phyloP scores from a whole-genome alignment of 2,797 vertebrate species.

The Anniella stebbinsi region DNA sequence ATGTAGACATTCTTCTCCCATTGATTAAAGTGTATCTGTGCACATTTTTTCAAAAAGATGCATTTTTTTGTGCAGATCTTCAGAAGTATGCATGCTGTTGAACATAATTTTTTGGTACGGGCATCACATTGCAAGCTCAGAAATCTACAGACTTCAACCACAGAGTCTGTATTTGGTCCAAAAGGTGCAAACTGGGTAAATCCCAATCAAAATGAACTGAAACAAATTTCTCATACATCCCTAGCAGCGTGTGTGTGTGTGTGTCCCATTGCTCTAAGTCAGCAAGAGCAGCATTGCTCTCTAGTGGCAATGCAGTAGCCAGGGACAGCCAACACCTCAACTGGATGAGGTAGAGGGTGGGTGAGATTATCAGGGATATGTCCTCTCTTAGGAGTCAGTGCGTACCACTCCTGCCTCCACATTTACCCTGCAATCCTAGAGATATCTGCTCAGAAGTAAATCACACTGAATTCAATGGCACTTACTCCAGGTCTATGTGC shows the following conservation, averaged over 20 bases:
- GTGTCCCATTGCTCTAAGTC: background rate
- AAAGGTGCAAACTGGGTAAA: background rate
- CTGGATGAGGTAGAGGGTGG: background rate
- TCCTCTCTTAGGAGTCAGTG: background rate
- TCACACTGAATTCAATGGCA: background rate
- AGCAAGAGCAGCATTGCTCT: constrained; percentile 19
- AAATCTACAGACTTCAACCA: no score
- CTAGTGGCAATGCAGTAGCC: constrained; percentile 2
- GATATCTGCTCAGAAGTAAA: background rate
- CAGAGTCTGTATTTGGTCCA: background rate
- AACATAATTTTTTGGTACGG: no score
- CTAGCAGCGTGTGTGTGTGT: no score
- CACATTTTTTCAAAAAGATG: no score
- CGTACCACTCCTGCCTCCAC: background rate
- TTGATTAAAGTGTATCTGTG: no score
- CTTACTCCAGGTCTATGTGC: no score
- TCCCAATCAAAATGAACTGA: background rate
- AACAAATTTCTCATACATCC: background rate
- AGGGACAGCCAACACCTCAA: background rate
- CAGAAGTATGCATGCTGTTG: no score
- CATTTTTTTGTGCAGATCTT: no score
- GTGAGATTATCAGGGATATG: background rate
- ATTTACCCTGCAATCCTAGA: background rate
- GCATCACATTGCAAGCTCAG: no score
- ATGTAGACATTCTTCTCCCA: no score